A percentile compares a stretch with the other conserved stretches of the same genome.
phyloP scores from a whole-genome alignment of 2,888 invertebrate species.

The Sipha maydis region DNA sequence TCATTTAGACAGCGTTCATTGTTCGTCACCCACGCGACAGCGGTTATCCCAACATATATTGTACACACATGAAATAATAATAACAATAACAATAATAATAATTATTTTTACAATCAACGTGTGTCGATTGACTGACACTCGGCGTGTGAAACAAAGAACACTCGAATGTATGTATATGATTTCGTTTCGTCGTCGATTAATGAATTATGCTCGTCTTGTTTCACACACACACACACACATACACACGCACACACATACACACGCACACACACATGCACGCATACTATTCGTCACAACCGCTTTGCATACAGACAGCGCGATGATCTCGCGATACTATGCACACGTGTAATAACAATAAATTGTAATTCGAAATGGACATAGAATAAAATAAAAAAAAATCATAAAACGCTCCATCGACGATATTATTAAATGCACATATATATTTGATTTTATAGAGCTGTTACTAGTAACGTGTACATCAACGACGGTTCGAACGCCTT shows the following conservation, averaged over 20 bases:
- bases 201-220: constrained; percentile 12
- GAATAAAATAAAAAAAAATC: background rate
- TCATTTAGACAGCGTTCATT: background rate
- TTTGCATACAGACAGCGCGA: background rate
- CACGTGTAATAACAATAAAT: background rate
- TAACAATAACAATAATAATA: background rate
- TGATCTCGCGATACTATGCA: background rate
- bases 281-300: background rate
- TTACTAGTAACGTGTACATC: background rate
- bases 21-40: background rate
- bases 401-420: background rate
- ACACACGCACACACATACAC: background rate
- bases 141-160: constrained; percentile 31
- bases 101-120: background rate
- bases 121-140: constrained; percentile 30
- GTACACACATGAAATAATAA: background rate
- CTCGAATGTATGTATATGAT: background rate
- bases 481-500: background rate
- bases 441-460: background rate
- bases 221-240: background rate
- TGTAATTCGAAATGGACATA: background rate
- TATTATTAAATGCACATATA: background rate
- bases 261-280: background rate
- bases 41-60: background rate
- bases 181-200: constrained; percentile 3